Evolutionary conservation across 2,113 vertebrate genomes (phyloP), one percentile per base, ranked within the genome.

Genomic region (Dipodomys merriami): DNA sequence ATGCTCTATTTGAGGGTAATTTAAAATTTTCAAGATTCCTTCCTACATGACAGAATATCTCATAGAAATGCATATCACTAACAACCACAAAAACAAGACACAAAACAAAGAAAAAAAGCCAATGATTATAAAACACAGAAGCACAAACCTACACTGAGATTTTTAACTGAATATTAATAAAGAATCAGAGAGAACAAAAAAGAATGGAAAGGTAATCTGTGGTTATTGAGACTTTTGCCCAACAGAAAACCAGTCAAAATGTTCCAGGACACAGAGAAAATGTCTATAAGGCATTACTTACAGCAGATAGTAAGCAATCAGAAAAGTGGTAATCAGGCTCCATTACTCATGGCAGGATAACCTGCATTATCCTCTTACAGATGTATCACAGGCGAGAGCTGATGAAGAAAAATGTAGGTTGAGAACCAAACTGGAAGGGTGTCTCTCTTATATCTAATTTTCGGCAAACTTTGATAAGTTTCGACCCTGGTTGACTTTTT

Each of bases 391-490:
- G 67, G 77, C 8, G 5, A 90, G 76, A 67, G 35, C 69, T 89
- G 71, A 92, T 73, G 73, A 92, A 95, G 64, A 86, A 84, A 95
- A 91, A 92, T n/a, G 73, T 89, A 83, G 20, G 49, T 53, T 76
- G 30, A 44, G 22, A 68, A 85, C 84, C 27, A 71, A 91, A 90
- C 57, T 29, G 46, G 39, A 77, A 92, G 53, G n/a, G 72, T 74
- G 25, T 72, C 44, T 76, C 81, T 94, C 88, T 89, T 62, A 93
- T 39, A 85, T 22, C 49, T 67, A 72, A 94, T 92, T 91, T 88
- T 93, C 78, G 73, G 82, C 62, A 39, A 88, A 93, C 35, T 80
- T 29, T 33, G n/a, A 64, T 74, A 35, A 80, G 30, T 76, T 94
- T 90, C 81, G 69, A 33, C 30, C 19, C 69, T 72, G 49, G 53